Conservation (phyloP, 2,797 vertebrate species). For the Jordanella pulchra region DNA sequence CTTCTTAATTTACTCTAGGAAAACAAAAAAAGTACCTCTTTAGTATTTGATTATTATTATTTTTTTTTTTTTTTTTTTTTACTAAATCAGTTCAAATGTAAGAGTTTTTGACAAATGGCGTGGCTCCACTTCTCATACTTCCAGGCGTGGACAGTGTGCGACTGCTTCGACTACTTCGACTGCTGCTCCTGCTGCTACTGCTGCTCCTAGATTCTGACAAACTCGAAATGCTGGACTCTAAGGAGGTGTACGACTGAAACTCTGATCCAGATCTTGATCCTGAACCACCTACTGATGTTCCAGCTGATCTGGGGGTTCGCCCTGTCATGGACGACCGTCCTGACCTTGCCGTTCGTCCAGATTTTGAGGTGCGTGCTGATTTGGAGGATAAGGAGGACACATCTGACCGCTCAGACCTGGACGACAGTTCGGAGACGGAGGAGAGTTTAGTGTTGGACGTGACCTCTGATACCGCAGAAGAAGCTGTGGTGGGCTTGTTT, state of each 20-base stretch:
- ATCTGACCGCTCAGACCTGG: slow-evolving; percentile 48
- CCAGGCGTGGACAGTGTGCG: slow-evolving; percentile 41
- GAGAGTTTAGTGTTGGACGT: slow-evolving; percentile 66
- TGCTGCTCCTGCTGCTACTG: slow-evolving; percentile 32
- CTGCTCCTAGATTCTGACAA: slow-evolving; percentile 23
- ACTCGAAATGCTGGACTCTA: slow-evolving; percentile 35
- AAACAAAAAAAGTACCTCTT: neutral
- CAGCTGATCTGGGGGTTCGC: slow-evolving; percentile 10
- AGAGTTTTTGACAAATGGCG: slow-evolving; percentile 63
- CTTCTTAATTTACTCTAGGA: neutral
- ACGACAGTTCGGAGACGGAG: slow-evolving; percentile 65
- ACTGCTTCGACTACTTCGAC: slow-evolving; percentile 23
- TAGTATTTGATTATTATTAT: neutral
- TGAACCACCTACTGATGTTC: slow-evolving; percentile 7
- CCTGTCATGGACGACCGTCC: slow-evolving; percentile 12
- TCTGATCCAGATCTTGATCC: slow-evolving; percentile 12
- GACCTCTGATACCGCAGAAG: slow-evolving; percentile 57
- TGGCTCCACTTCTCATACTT: slow-evolving; percentile 17
- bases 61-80: no score
- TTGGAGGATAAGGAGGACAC: slow-evolving; percentile 57
- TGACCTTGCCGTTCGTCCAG: slow-evolving; percentile 30
- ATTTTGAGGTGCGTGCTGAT: slow-evolving; percentile 33
- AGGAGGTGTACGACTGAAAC: slow-evolving; percentile 33
- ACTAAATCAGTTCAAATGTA: slow-evolving; percentile 64
- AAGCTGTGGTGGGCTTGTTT: slow-evolving; percentile 54